These are phyloP conservation scores for Drosophila seguyi DNA, from an alignment of 1,140 invertebrate species.

Conservation along the genomic window DNA sequence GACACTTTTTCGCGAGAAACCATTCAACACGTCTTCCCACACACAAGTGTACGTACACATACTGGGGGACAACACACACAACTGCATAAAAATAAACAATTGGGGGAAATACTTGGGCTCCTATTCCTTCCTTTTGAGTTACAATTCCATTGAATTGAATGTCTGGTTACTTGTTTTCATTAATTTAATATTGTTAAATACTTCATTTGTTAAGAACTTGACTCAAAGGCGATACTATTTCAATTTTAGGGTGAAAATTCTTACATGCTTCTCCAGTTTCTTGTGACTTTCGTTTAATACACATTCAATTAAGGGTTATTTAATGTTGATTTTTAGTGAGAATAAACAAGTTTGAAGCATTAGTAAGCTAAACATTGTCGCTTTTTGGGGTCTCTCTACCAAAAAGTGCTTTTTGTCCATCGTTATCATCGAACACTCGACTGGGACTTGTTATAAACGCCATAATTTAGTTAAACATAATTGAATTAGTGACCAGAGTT, in stretches of 20 bases:
- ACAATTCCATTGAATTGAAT: not conserved
- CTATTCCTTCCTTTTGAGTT: not conserved
- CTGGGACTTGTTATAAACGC: not conserved
- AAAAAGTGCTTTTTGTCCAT: not conserved
- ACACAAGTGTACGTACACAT: not conserved
- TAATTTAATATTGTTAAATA: not conserved
- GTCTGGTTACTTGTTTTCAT: not conserved
- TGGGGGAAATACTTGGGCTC: not conserved
- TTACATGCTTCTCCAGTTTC: not conserved
- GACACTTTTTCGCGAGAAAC: not conserved
- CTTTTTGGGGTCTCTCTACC: too few relatives aligned
- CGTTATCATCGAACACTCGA: too few relatives aligned
- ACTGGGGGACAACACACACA: not conserved
- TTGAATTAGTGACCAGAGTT: slow-evolving; percentile 1
- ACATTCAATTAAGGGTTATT: not conserved
- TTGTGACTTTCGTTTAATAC: not conserved
- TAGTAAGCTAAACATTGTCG: too few relatives aligned
- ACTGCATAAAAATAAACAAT: not conserved
- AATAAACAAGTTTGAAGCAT: not conserved
- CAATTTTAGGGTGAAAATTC: not conserved
- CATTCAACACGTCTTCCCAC: not conserved
- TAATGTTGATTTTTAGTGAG: not conserved
- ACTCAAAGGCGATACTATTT: not conserved
- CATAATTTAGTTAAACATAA: not conserved
- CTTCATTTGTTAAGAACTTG: not conserved